phyloP scores from a whole-genome alignment of 2,888 invertebrate species.

The Syritta pipiens region DNA sequence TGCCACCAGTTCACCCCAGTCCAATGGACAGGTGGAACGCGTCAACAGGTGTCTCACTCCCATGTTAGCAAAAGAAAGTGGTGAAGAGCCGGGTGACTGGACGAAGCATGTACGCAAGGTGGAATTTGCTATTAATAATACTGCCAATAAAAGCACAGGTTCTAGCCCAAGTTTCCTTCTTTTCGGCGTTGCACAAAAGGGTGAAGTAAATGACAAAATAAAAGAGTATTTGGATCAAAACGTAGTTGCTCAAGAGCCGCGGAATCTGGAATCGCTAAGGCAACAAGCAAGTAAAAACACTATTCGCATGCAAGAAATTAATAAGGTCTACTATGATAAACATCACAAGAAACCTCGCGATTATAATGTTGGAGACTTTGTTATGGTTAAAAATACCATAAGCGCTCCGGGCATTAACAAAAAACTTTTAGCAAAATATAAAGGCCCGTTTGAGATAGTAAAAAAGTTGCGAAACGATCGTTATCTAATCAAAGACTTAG shows the following conservation, averaged over 20 bases:
- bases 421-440: neutral
- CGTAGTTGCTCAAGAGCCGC: neutral
- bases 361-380: neutral
- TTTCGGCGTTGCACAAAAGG: neutral
- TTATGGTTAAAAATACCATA: neutral
- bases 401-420: neutral
- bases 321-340: neutral
- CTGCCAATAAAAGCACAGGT: neutral
- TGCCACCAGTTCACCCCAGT: slow-evolving; percentile 33
- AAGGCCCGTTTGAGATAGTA: neutral
- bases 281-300: neutral
- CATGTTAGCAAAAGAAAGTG: neutral
- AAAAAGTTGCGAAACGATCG: neutral
- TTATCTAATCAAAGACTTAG: neutral
- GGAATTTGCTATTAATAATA: neutral
- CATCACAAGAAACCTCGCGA: neutral
- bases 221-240: neutral
- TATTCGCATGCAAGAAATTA: neutral
- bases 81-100: neutral
- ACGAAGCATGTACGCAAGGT: neutral
- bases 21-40: slow-evolving; percentile 42
- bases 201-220: neutral
- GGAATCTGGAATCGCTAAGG: neutral
- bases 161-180: neutral
- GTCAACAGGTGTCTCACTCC: neutral